Evolutionary conservation across 2,113 vertebrate species (phyloP).

Genomic region (Aramus guarauna): DNA sequence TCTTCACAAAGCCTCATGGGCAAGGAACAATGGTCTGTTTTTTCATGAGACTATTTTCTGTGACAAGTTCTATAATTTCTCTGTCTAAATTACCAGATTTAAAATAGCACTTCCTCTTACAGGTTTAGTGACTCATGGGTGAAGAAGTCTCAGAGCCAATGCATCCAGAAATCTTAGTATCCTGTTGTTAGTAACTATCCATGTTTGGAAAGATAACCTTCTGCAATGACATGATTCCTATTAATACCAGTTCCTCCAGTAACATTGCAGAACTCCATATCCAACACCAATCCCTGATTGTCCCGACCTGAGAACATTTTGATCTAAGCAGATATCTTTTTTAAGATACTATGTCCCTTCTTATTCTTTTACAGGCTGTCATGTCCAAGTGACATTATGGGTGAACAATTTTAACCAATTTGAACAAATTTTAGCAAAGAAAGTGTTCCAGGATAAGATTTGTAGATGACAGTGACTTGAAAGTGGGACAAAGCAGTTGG

Average conservation of each 20-base stretch:
- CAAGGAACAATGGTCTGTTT: neutral
- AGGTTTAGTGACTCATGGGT: neutral
- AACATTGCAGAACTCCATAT: neutral
- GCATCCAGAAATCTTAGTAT: neutral
- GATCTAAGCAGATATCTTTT: neutral
- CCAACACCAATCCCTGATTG: neutral
- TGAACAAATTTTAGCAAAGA: neutral
- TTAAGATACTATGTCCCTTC: neutral
- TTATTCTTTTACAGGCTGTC: neutral
- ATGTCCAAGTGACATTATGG: neutral
- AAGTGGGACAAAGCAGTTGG: neutral
- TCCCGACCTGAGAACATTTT: neutral
- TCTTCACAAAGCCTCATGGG: neutral
- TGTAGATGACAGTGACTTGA: neutral
- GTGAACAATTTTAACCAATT: neutral
- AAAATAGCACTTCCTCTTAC: neutral
- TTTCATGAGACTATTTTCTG: neutral
- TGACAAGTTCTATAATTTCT: neutral
- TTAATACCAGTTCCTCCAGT: neutral
- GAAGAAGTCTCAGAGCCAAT: neutral
- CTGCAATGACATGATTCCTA: neutral
- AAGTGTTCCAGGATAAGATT: neutral
- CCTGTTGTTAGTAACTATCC: neutral
- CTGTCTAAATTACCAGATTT: neutral
- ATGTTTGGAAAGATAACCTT: neutral